Percentiles rank a stretch among this genome's conserved stretches.
Evolutionary conservation across 2,797 vertebrate genomes (phyloP).

Genomic region (Anniella stebbinsi): DNA sequence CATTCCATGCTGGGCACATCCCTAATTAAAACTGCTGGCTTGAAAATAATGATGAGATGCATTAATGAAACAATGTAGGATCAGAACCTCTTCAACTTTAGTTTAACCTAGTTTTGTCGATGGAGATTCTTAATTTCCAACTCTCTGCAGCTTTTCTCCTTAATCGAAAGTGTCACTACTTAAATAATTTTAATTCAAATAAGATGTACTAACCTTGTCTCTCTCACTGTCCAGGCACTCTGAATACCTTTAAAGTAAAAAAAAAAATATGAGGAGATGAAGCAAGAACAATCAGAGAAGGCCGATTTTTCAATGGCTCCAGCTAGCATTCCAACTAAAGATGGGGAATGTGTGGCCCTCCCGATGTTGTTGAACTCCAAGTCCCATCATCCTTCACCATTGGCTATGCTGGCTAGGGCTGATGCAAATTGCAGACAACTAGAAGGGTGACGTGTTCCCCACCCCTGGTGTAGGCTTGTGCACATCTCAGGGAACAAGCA

Average conservation of each 20-base stretch:
- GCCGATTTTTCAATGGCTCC: background rate
- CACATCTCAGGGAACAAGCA: background rate
- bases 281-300: background rate
- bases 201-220: constrained; percentile 46
- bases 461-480: background rate
- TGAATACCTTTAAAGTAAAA: constrained; percentile 18
- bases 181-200: constrained; percentile 58
- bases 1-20: constrained; percentile 34
- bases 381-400: too few relatives aligned
- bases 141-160: constrained; percentile 42
- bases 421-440: too few relatives aligned
- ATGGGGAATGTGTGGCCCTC: background rate
- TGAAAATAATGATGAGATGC: constrained; percentile 63
- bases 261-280: background rate
- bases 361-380: too few relatives aligned
- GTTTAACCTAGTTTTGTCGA: constrained; percentile 60
- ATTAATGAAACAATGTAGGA: constrained; percentile 58
- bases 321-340: background rate
- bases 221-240: constrained; percentile 11
- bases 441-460: too few relatives aligned
- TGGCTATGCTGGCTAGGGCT: too few relatives aligned
- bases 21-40: constrained; percentile 64
- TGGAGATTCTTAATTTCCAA: constrained; percentile 64
- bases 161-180: constrained; percentile 62
- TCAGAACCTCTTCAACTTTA: constrained; percentile 64